Evolutionary conservation across 2,888 invertebrate genomes (phyloP).

Genomic region (Cephus runcator): DNA sequence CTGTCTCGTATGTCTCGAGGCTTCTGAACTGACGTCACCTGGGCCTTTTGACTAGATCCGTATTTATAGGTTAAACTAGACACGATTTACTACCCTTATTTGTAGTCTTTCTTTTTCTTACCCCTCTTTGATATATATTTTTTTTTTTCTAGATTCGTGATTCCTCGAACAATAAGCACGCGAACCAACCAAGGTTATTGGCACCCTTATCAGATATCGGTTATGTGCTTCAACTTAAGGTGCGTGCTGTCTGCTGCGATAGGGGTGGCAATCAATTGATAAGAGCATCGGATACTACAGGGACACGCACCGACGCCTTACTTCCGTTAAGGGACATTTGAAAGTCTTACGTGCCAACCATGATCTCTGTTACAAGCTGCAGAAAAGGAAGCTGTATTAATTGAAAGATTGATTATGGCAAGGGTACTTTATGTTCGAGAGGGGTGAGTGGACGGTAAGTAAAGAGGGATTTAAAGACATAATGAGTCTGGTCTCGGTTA

Average conservation of each 20-base stretch:
- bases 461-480: neutral
- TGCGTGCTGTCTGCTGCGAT: slow-evolving; percentile 54
- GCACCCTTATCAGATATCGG: slow-evolving; percentile 49
- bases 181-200: slow-evolving; percentile 27
- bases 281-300: slow-evolving; percentile 59
- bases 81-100: neutral
- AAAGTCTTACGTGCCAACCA: neutral
- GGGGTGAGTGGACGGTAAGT: neutral
- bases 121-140: neutral
- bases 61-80: neutral
- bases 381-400: neutral
- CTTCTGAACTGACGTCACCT: neutral
- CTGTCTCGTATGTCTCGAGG: slow-evolving; percentile 41
- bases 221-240: slow-evolving; percentile 52
- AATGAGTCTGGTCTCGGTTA: slow-evolving; percentile 9
- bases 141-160: neutral
- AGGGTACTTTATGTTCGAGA: neutral
- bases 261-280: slow-evolving; percentile 53
- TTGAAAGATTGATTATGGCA: neutral
- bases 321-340: slow-evolving; percentile 1
- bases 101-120: neutral
- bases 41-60: neutral
- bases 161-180: neutral
- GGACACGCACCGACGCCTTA: slow-evolving; percentile 40
- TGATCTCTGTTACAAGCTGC: neutral